Percentiles rank a stretch among this genome's conserved stretches.
Conservation (phyloP, 2,797 vertebrate species). For the Dendrocincla tyrannina region DNA sequence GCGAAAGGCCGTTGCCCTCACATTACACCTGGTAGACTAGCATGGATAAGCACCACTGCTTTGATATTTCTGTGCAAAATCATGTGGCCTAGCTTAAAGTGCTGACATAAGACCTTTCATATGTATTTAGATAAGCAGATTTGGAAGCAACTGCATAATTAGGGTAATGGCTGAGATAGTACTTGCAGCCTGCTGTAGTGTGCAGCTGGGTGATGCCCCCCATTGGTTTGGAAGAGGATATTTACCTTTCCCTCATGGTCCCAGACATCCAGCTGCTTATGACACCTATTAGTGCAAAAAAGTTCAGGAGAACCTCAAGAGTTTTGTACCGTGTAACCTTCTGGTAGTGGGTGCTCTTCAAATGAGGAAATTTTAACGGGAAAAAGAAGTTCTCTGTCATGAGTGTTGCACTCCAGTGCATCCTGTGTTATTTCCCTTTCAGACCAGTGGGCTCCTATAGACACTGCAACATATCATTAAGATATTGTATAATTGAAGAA, state of each 20-base stretch:
- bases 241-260: not conserved
- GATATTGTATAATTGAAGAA: not conserved
- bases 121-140: slow-evolving; percentile 35
- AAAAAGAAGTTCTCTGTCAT: not conserved
- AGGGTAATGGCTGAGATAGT: not conserved
- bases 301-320: not conserved
- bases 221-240: not conserved
- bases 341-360: not conserved
- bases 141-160: not conserved
- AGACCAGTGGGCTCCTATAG: not conserved
- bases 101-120: not conserved
- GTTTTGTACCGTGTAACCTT: not conserved
- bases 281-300: not conserved
- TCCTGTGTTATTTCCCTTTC: not conserved
- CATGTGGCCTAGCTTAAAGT: not conserved
- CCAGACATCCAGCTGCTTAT: not conserved
- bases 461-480: not conserved
- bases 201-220: not conserved
- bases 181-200: not conserved
- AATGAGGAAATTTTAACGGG: not conserved
- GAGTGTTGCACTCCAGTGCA: too few relatives aligned
- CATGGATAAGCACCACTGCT: not conserved
- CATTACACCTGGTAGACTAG: not conserved
- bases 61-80: not conserved
- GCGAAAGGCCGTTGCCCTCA: not conserved